Evolutionary conservation across 2,797 vertebrate species (phyloP), one percentile per base, ranked within the genome.

Genomic region (Diglossa cyanea): DNA sequence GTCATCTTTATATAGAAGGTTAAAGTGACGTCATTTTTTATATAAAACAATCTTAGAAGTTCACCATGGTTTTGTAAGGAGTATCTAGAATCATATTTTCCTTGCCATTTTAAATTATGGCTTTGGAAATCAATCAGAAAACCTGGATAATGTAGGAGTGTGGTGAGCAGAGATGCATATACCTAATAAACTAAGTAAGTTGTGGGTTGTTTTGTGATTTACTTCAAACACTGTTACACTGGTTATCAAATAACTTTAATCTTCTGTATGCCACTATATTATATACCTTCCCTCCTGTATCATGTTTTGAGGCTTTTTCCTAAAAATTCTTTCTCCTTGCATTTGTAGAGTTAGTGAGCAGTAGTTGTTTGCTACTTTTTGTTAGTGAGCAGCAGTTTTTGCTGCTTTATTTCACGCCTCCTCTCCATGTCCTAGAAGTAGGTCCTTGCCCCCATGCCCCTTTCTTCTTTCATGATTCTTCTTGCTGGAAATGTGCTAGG

Each of bases 21-120:
- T 68, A 15, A 74, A 58, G 16, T 53, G 8, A 24, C 0, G 0
- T 33, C 5, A 11, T 9, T 37, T 53, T 84, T 74, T 31, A n/a
- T 6, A 7, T 26, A 10, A 17, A 31, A 55, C 58, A 17, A 3
- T 31, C 57, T 44, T 3, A 19, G 3, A 76, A 79, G 14, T 74
- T 89, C 26, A 19, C 8, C 18, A 3, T 31, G 5, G 3, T 51
- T 79, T 90, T 60, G 6, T 72, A n/a, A 83, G 45, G 19, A 50
- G 5, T 63, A 18, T 63, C 20, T 75, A n/a, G 37, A 90, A 70
- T 75, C 7, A 2, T 47, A 7, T 57, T 84, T 82, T 63, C 28
- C 31, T 45, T 83, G 53, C 70, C 19, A 11, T 71, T 85, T 88
- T 58, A 25, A 78, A 53, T 48, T 54, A 55, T 0, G 3, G 26